A percentile compares a stretch with the other conserved stretches of the same genome.
Conservation (phyloP, 2,797 vertebrate genomes). For the Gymnodraco acuticeps region DNA sequence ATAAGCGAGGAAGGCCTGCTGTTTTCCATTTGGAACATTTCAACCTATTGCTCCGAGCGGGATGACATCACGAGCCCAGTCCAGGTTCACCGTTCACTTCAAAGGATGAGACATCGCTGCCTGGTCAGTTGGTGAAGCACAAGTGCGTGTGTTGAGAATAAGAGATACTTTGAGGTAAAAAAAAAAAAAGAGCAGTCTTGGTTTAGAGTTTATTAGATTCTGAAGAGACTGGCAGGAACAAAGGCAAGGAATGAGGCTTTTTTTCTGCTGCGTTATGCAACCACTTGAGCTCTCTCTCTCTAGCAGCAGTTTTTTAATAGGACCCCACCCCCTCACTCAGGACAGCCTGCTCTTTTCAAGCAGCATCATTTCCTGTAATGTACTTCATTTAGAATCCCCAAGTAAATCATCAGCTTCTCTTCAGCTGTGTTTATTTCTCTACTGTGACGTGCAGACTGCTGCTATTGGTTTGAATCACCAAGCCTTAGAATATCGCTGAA, state of each 20-base stretch:
- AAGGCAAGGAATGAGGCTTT: constrained; percentile 81
- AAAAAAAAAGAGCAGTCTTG: constrained; percentile 74
- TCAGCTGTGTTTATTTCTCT: constrained; percentile 73
- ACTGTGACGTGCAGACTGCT: constrained; percentile 52
- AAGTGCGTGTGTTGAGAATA: constrained; percentile 63
- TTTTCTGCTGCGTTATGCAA: constrained; percentile 81
- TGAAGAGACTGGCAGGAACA: constrained; percentile 79
- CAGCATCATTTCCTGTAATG: constrained; percentile 85
- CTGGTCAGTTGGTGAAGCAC: constrained; percentile 54
- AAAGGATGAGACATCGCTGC: constrained; percentile 68
- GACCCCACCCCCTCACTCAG: constrained; percentile 81
- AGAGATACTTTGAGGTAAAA: constrained; percentile 72
- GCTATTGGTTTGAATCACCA: constrained; percentile 73
- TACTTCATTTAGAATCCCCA: constrained; percentile 81
- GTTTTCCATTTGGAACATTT: constrained; percentile 78
- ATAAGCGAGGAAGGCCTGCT: constrained; percentile 65
- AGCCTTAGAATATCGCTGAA: constrained; percentile 64
- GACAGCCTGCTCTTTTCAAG: constrained; percentile 83
- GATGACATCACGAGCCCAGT: constrained; percentile 73
- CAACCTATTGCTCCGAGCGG: constrained; percentile 67
- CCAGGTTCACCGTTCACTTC: constrained; percentile 72
- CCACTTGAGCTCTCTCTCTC: constrained; percentile 76
- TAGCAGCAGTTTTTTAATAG: constrained; percentile 80
- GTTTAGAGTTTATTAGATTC: constrained; percentile 82
- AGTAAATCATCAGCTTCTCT: constrained; percentile 77